Conservation (phyloP, 1,140 invertebrate species). For the Diprion similis region DNA sequence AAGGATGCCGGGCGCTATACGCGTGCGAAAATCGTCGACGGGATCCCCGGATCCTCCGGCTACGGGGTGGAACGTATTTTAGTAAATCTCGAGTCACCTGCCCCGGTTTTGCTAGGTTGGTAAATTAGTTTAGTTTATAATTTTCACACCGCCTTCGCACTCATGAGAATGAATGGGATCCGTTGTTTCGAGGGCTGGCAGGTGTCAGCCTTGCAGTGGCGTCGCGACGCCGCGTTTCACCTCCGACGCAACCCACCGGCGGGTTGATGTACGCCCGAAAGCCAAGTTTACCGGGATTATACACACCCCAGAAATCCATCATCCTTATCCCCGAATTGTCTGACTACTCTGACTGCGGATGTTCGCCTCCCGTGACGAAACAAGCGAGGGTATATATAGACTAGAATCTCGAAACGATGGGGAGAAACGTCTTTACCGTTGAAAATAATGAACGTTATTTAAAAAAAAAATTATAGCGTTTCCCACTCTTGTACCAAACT, state of each 20-base stretch:
- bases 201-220: slow-evolving; percentile 28
- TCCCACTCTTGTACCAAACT: too few relatives aligned
- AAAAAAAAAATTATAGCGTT: too few relatives aligned
- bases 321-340: not conserved
- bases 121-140: slow-evolving; percentile 50
- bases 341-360: not conserved
- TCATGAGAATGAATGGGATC: slow-evolving; percentile 38
- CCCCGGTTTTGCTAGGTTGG: not conserved
- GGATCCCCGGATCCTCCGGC: too few relatives aligned
- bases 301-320: slow-evolving; percentile 2
- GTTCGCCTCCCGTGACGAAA: not conserved
- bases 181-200: slow-evolving; percentile 33
- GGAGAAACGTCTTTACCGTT: too few relatives aligned
- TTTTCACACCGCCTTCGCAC: slow-evolving; percentile 31
- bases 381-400: not conserved
- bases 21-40: too few relatives aligned
- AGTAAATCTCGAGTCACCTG: slow-evolving; percentile 8
- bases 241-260: slow-evolving; percentile 19
- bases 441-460: too few relatives aligned
- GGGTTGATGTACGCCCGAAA: slow-evolving; percentile 25
- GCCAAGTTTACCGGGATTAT: slow-evolving; percentile 33
- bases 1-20: too few relatives aligned
- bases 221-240: slow-evolving; percentile 25
- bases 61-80: not conserved
- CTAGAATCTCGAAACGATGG: too few relatives aligned